Evolutionary conservation across 2,888 invertebrate genomes (phyloP), one percentile per base, ranked within the genome.

Genomic region (Melinaea menophilus): DNA sequence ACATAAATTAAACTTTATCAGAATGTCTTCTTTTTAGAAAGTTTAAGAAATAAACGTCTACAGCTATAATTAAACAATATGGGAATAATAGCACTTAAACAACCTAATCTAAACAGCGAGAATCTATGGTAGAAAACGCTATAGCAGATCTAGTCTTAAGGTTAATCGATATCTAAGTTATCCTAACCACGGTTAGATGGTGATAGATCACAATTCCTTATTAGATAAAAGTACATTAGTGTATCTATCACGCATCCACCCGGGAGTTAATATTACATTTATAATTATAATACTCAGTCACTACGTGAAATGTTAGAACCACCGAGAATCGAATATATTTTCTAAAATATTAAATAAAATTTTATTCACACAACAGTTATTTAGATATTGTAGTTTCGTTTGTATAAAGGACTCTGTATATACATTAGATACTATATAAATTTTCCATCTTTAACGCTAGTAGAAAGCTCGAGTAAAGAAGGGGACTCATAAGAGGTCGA

Each of bases 391-490:
- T 63, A 47, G 55, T 65, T 64, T 69, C 55, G 45, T 64, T 64
- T 68, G 68, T 75, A 76, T 72, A 74, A 73, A 72, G 70, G 71
- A 69, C 69, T 71, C 69, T 66, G 70, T 59, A 67, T 65, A 56
- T 64, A 67, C 65, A 67, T 69, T 71, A 74, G 58, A 66, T 66
- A 62, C 65, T 72, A 74, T 73, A 71, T 73, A 70, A 72, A 75
- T 67, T 70, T 73, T 66, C 69, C 73, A 74, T 71, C 75, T 72
- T 73, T 81, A 81, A 86, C 72, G 76, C 85, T 88, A 86, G 75
- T 79, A 84, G 84, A 89, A 88, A 90, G 89, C 90, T 89, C 90
- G 88, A 87, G 81, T 84, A 83, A 78, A 82, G 82, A 86, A 84
- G 79, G 78, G 79, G 86, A 86, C 88, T 86, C 82, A 72, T 85